A percentile compares a stretch with the other conserved stretches of the same genome.
phyloP scores from a whole-genome alignment of 1,140 invertebrate genomes.

The Drosophila busckii region DNA sequence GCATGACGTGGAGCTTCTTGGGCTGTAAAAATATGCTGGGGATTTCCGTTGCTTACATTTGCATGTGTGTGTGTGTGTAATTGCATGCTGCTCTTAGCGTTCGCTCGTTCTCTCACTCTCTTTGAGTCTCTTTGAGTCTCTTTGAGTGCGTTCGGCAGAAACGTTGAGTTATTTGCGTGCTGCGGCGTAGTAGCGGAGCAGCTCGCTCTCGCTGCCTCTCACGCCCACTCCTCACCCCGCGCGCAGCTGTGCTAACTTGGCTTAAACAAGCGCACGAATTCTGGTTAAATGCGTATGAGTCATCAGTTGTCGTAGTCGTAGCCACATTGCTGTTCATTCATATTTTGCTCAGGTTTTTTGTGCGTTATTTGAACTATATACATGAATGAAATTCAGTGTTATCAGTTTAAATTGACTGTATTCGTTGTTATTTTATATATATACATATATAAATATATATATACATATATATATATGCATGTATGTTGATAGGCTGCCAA shows the following conservation, averaged over 20 bases:
- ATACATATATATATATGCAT: no score
- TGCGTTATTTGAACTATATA: conserved; percentile 29
- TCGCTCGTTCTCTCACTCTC: not conserved
- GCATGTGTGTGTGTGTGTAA: no score
- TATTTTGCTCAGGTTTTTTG: conserved; percentile 20
- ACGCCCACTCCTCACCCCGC: not conserved
- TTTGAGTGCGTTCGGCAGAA: conserved; percentile 19
- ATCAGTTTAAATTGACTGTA: conserved; percentile 23
- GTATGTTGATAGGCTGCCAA: conserved; percentile 5
- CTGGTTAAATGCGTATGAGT: conserved; percentile 64
- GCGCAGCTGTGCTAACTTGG: conserved; percentile 32
- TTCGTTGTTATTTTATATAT: not conserved
- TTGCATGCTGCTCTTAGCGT: not conserved
- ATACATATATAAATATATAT: not conserved
- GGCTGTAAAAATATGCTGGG: conserved; percentile 29
- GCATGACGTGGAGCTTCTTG: conserved; percentile 26
- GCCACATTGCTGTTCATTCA: conserved; percentile 60
- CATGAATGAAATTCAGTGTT: conserved; percentile 40
- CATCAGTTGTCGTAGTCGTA: conserved; percentile 50
- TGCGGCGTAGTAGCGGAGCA: conserved; percentile 35
- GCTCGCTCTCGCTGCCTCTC: conserved; percentile 6
- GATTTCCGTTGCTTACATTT: conserved; percentile 18
- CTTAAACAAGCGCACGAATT: conserved; percentile 66
- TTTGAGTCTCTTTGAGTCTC: conserved; percentile 11
- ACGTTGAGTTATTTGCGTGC: conserved; percentile 18